These are phyloP conservation scores for Vanessa tameamea DNA, from an alignment of 1,140 invertebrate genomes.

Conservation along the genomic window DNA sequence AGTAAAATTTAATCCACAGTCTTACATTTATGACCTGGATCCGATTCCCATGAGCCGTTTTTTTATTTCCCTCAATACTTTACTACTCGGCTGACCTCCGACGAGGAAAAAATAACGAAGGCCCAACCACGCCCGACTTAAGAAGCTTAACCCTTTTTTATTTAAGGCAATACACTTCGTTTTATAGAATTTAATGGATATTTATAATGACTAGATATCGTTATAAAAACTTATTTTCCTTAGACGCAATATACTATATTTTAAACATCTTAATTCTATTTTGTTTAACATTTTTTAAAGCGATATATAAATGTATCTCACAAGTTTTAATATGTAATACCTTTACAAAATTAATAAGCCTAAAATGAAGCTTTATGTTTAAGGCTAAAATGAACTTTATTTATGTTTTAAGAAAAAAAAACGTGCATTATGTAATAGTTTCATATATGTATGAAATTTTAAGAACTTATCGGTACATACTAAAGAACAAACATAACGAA, in stretches of 20 bases:
- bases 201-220: not conserved
- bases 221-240: not conserved
- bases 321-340: not conserved
- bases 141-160: conserved; percentile 47
- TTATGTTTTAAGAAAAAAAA: too few species aligned
- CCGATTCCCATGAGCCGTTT: conserved; percentile 55
- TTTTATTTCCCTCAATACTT: conserved; percentile 65
- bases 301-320: too few species aligned
- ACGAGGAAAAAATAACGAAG: conserved; percentile 51
- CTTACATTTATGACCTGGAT: conserved; percentile 63
- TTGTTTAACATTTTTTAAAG: too few species aligned
- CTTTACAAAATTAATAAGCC: not conserved
- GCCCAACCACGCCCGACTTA: conserved; percentile 40
- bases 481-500: conserved; percentile 9
- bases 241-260: not conserved
- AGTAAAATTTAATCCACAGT: conserved; percentile 22
- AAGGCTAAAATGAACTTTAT: too few species aligned
- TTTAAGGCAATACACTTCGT: conserved; percentile 30
- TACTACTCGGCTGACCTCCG: conserved; percentile 67
- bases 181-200: not conserved
- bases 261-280: too few species aligned
- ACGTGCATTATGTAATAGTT: too few species aligned
- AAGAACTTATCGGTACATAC: conserved; percentile 21
- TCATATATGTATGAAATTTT: conserved; percentile 12
- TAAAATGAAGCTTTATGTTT: too few species aligned